Evolutionary conservation across 2,888 invertebrate genomes (phyloP).

Genomic region (Tinea pellionella): DNA sequence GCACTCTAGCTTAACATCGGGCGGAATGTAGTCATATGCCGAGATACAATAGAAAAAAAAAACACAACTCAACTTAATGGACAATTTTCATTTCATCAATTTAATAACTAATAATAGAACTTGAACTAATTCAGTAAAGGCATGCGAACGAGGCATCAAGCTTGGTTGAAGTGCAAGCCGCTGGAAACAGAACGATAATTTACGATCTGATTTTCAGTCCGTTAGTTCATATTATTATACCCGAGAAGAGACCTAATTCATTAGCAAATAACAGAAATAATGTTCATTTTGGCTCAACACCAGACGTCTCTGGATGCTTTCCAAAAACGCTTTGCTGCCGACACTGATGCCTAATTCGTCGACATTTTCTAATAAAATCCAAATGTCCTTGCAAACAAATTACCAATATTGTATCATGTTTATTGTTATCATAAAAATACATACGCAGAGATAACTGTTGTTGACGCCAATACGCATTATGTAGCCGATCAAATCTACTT

Average conservation of each 20-base stretch:
- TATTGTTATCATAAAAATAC: background rate
- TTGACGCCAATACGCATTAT: too few relatives aligned
- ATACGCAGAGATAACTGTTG: too few relatives aligned
- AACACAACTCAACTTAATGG: too few relatives aligned
- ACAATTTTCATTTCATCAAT: background rate
- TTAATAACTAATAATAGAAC: background rate
- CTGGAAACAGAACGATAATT: conserved; percentile 4
- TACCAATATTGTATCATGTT: conserved; percentile 4
- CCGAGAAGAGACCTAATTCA: conserved; percentile 3
- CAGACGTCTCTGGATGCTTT: background rate
- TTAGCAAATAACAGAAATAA: conserved; percentile 10
- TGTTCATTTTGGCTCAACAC: conserved; percentile 1
- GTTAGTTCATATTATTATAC: conserved; percentile 1
- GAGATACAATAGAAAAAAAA: too few relatives aligned
- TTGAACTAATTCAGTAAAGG: background rate
- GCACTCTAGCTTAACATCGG: too few relatives aligned
- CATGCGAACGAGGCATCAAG: background rate
- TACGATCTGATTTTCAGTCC: background rate
- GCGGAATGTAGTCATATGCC: too few relatives aligned
- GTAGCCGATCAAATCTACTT: too few relatives aligned
- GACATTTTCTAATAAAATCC: background rate
- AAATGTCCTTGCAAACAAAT: background rate
- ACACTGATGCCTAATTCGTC: conserved; percentile 3
- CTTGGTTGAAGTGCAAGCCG: background rate
- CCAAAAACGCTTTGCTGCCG: background rate